A percentile compares a stretch with the other conserved stretches of the same genome.
Conservation (phyloP, 2,113 vertebrate genomes). For the Solea senegalensis region DNA sequence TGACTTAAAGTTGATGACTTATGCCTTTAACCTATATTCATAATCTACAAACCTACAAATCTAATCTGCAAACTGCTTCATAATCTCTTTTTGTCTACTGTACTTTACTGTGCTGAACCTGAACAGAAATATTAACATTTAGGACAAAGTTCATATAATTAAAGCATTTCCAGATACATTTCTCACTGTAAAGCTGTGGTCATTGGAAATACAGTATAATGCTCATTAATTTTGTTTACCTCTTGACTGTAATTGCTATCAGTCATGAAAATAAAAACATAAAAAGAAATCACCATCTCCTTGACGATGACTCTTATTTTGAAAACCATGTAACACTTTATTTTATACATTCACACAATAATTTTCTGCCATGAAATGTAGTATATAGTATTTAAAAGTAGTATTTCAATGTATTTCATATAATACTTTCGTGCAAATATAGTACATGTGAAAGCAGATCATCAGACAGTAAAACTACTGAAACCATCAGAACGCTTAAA, state of each 20-base stretch:
- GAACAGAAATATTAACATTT: constrained; percentile 41
- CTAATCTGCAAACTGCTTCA: constrained; percentile 46
- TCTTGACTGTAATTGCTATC: constrained; percentile 78
- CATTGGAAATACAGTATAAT: constrained; percentile 59
- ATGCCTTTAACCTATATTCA: constrained; percentile 48
- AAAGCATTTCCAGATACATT: constrained; percentile 61
- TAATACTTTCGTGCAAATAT: no score
- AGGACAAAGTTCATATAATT: constrained; percentile 50
- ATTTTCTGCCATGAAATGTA: no score
- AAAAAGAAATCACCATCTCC: constrained; percentile 31
- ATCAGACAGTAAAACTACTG: no score
- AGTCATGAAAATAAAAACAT: constrained; percentile 81
- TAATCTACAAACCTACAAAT: constrained; percentile 31
- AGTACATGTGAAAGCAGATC: no score
- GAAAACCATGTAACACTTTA: background rate
- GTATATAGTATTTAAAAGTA: no score
- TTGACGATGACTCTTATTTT: background rate
- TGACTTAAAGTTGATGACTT: constrained; percentile 25
- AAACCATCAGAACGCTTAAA: no score
- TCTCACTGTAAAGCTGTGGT: constrained; percentile 67
- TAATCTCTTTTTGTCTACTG: constrained; percentile 41
- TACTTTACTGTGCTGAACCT: constrained; percentile 38
- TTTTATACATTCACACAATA: no score
- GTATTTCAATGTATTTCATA: no score
- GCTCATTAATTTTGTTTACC: constrained; percentile 77